These are phyloP conservation scores for Propithecus perrieri DNA, from an alignment of 2,797 vertebrate species.

Conservation along the genomic window DNA sequence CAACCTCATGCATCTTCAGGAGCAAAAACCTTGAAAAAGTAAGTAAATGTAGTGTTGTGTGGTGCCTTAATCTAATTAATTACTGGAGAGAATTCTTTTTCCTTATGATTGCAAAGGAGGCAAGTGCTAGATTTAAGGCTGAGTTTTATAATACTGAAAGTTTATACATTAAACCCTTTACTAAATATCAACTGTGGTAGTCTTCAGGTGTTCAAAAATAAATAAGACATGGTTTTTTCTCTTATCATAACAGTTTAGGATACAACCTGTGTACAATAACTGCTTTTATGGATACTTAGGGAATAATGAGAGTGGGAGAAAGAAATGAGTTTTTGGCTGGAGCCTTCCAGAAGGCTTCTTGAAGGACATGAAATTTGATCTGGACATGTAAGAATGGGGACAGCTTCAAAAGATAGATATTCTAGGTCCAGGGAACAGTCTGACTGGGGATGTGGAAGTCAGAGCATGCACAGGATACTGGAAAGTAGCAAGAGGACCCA, in stretches of 20 bases:
- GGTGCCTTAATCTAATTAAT: background rate
- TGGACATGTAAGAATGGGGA: background rate
- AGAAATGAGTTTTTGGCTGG: background rate
- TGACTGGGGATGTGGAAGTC: background rate
- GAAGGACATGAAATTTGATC: background rate
- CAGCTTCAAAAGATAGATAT: background rate
- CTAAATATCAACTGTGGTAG: background rate
- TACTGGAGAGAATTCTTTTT: background rate
- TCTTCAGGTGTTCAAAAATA: background rate
- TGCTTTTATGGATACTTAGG: background rate
- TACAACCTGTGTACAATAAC: background rate
- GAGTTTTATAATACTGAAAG: background rate
- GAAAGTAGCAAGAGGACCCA: background rate
- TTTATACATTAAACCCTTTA: background rate
- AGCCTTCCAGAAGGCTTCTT: slow-evolving; percentile 16
- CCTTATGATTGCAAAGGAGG: background rate
- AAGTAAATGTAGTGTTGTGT: slow-evolving; percentile 80
- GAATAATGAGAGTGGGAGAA: background rate
- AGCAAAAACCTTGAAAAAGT: slow-evolving; percentile 99
- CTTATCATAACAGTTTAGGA: background rate
- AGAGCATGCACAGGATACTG: background rate
- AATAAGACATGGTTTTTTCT: background rate
- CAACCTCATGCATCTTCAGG: slow-evolving; percentile 99
- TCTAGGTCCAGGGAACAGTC: background rate
- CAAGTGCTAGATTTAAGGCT: background rate